Base-by-base conservation (phyloP, 1,140 invertebrate genomes). In the Gryon sp. region DNA sequence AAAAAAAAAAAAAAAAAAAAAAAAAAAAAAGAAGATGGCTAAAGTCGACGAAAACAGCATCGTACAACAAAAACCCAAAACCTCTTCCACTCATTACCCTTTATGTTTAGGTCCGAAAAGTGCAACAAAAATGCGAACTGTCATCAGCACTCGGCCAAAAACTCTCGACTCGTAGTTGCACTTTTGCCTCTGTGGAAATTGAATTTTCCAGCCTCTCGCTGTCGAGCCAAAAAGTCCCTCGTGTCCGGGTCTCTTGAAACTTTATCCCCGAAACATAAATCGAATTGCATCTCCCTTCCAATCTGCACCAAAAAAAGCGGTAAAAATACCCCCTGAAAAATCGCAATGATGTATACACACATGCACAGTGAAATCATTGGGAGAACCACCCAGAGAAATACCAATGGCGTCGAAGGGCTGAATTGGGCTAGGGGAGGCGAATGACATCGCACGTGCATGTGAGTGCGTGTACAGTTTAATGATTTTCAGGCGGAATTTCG, bases 401-500 rank as follows among this genome's bases (percentile, higher is more conserved):
- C 59, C 34, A 75, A 66, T 78, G 78, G 75, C 69, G 55, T 46
- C 53, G 52, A 60, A 73, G 50, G 43, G 63, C 53, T 41, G 75
- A 78, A 76, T 80, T 53, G 53, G 38, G 41, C 22, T 38, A 66
- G 59, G 72, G 63, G 62, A 59, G 48, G 66, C 57, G 65, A 75
- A 83, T 75, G 52, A 79, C 63, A 63, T 80, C 76, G 81, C 81
- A 82, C 77, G 78, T 78, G 83, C 80, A 72, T 79, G 74, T 81
- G 83, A 86, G 85, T 87, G 89, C 85, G 88, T 88, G 76, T 53
- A 69, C 79, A 66, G 76, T 83, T 84, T 85, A 85, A 85, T 85
- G 84, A 85, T 86, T 86, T 85, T 80, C 81, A 78, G 79, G 77
- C 80, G 85, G 84, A 87, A 87, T 88, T 89, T 88, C 82, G 86